Evolutionary conservation across 1,140 invertebrate species (phyloP).

Genomic region (Neuroterus valhalla): DNA sequence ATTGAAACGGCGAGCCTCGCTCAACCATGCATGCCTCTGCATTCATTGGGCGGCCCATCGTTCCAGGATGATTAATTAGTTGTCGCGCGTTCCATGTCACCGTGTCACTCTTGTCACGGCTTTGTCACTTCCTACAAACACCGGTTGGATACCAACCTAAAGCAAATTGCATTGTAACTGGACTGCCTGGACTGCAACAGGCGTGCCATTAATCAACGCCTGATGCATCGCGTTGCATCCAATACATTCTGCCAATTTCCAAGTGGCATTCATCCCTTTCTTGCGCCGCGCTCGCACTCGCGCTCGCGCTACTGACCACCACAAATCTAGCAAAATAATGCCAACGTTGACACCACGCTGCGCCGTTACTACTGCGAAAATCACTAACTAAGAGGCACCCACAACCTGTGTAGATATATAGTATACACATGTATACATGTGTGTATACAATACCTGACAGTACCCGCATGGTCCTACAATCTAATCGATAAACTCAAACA

Average conservation of each 20-base stretch:
- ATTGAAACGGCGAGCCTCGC: slow-evolving; percentile 54
- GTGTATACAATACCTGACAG: too few species aligned
- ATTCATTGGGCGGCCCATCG: slow-evolving; percentile 67
- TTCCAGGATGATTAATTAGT: slow-evolving; percentile 75
- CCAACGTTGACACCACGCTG: too few species aligned
- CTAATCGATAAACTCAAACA: too few species aligned
- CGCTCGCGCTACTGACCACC: slow-evolving; percentile 42
- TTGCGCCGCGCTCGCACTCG: slow-evolving; percentile 32
- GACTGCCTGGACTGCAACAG: slow-evolving; percentile 72
- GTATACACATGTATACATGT: too few species aligned
- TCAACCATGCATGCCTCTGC: slow-evolving; percentile 58
- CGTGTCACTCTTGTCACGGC: slow-evolving; percentile 74
- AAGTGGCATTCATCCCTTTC: slow-evolving; percentile 54
- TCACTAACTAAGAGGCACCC: too few species aligned
- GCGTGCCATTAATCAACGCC: slow-evolving; percentile 75
- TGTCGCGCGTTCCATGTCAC: slow-evolving; percentile 73
- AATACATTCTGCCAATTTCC: slow-evolving; percentile 70
- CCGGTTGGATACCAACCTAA: slow-evolving; percentile 54
- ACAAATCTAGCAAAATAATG: slow-evolving; percentile 5
- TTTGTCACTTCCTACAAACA: slow-evolving; percentile 74
- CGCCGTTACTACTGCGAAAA: too few species aligned
- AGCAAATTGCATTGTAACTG: slow-evolving; percentile 75
- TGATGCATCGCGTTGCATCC: slow-evolving; percentile 63
- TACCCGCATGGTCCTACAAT: too few species aligned
- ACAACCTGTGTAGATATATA: too few species aligned